These are phyloP conservation scores for Oceanodroma tethys DNA, from an alignment of 2,113 vertebrate species.

Conservation along the genomic window DNA sequence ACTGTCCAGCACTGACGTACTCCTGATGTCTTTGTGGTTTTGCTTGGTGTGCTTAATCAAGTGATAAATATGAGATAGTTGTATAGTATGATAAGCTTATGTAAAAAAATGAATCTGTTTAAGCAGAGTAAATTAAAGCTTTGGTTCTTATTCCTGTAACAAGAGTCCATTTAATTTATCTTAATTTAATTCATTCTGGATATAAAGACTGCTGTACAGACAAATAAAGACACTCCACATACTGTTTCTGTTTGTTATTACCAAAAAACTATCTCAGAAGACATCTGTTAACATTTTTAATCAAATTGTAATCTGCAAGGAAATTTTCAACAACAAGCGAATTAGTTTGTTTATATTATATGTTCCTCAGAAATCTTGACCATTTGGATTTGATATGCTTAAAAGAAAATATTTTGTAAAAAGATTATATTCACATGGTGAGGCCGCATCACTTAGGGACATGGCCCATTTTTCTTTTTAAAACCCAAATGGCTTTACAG, in stretches of 20 bases:
- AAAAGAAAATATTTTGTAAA: background rate
- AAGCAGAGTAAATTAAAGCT: background rate
- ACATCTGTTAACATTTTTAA: background rate
- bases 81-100: background rate
- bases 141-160: background rate
- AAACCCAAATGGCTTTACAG: background rate
- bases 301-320: background rate
- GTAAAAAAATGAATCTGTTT: background rate
- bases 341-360: background rate
- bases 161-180: background rate
- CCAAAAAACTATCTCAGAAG: background rate
- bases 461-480: background rate
- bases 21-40: background rate
- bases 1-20: background rate
- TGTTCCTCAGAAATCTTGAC: background rate
- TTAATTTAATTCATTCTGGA: background rate
- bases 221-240: background rate
- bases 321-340: background rate
- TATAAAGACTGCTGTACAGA: background rate
- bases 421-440: background rate
- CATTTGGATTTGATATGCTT: background rate
- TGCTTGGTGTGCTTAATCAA: background rate
- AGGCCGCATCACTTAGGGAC: background rate
- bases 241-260: background rate
- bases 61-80: background rate